Evolutionary conservation across 2,113 vertebrate genomes (phyloP).

Genomic region (Leucoraja erinaceus): DNA sequence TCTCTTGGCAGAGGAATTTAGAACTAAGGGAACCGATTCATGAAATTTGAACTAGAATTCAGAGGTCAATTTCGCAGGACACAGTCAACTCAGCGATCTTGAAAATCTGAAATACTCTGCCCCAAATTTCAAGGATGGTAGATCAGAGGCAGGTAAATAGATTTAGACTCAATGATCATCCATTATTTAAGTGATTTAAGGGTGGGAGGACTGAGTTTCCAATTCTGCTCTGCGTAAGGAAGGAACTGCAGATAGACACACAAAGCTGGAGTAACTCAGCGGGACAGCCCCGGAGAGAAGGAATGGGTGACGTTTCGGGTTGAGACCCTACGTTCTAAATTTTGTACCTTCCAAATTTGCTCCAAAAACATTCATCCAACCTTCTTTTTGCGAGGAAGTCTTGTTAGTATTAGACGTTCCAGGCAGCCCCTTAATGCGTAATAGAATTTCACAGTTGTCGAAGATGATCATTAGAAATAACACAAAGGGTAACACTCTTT

Average conservation of each 20-base stretch:
- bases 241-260: no score
- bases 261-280: no score
- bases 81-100: no score
- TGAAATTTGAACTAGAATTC: neutral
- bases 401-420: neutral
- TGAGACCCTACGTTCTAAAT: neutral
- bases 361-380: neutral
- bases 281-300: no score
- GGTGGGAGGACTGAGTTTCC: neutral
- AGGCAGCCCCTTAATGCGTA: neutral
- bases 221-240: neutral
- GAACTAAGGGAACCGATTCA: neutral
- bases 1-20: neutral
- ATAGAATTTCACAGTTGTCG: neutral
- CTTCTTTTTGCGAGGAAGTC: neutral
- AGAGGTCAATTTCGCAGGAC: neutral
- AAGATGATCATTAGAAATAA: neutral
- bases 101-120: neutral
- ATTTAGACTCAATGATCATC: neutral
- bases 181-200: neutral
- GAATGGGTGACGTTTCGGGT: no score
- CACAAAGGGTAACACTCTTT: neutral
- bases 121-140: neutral
- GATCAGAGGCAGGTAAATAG: neutral
- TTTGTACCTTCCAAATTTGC: neutral